Conservation (phyloP, 2,113 vertebrate genomes). For the Dendropsophus ebraccatus region DNA sequence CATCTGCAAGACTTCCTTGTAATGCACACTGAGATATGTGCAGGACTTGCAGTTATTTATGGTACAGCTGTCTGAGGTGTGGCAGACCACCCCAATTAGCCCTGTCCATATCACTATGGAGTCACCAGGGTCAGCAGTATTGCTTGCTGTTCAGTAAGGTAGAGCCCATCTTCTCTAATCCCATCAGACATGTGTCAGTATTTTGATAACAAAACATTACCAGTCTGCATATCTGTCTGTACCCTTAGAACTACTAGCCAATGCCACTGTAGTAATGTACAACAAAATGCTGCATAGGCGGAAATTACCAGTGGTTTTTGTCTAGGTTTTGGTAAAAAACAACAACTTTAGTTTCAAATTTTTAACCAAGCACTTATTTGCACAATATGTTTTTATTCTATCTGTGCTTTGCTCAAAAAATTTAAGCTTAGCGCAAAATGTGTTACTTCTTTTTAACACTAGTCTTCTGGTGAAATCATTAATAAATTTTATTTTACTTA, state of each 20-base stretch:
- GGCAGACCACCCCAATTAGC: constrained; percentile 50
- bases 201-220: constrained; percentile 26
- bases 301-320: no score
- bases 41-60: constrained; percentile 39
- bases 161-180: constrained; percentile 19
- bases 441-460: no score
- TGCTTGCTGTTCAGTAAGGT: constrained; percentile 7
- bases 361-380: no score
- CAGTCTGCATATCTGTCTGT: neutral
- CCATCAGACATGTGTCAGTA: constrained; percentile 27
- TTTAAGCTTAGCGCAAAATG: no score
- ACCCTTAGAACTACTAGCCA: neutral
- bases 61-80: constrained; percentile 46
- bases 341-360: no score
- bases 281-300: neutral
- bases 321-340: no score
- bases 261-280: neutral
- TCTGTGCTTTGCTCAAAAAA: no score
- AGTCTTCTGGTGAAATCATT: no score
- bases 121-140: constrained; percentile 32
- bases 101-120: constrained; percentile 30
- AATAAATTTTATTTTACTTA: no score
- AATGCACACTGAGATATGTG: constrained; percentile 41
- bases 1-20: constrained; percentile 9
- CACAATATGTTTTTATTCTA: no score